These are phyloP conservation scores for Lepetodrilus schrolli DNA, from an alignment of 2,888 invertebrate genomes.

Conservation along the genomic window DNA sequence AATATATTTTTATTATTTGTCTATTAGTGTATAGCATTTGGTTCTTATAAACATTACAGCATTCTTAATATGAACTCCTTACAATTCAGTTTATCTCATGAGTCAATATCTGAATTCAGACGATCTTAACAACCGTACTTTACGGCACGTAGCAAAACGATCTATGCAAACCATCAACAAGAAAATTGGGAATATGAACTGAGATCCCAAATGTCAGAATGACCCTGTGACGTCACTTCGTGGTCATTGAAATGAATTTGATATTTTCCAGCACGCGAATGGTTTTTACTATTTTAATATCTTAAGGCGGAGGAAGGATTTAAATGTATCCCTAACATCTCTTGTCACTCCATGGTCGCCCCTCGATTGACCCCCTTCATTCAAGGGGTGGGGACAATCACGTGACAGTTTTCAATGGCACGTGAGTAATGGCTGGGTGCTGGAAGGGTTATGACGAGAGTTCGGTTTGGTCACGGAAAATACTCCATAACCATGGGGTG, in stretches of 20 bases:
- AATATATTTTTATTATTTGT: no score
- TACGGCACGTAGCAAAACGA: no score
- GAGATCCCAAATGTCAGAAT: constrained; percentile 2
- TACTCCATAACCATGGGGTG: not conserved
- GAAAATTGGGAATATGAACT: no score
- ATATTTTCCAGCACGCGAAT: not conserved
- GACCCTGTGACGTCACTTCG: not conserved
- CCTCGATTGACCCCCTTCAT: not conserved
- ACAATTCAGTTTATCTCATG: no score
- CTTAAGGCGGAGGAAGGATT: not conserved
- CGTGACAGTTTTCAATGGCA: not conserved
- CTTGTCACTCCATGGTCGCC: not conserved
- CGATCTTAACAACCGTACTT: no score
- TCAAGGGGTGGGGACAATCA: not conserved
- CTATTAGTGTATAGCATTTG: no score
- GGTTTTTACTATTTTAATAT: not conserved
- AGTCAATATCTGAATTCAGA: no score
- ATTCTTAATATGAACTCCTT: no score
- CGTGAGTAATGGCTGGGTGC: not conserved
- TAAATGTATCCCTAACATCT: not conserved
- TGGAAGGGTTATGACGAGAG: not conserved
- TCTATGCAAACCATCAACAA: no score
- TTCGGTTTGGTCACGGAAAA: not conserved
- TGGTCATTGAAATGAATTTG: not conserved
- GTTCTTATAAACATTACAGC: no score